Conservation (phyloP, 2,113 vertebrate species). For the Zosterops hypoxanthus region DNA sequence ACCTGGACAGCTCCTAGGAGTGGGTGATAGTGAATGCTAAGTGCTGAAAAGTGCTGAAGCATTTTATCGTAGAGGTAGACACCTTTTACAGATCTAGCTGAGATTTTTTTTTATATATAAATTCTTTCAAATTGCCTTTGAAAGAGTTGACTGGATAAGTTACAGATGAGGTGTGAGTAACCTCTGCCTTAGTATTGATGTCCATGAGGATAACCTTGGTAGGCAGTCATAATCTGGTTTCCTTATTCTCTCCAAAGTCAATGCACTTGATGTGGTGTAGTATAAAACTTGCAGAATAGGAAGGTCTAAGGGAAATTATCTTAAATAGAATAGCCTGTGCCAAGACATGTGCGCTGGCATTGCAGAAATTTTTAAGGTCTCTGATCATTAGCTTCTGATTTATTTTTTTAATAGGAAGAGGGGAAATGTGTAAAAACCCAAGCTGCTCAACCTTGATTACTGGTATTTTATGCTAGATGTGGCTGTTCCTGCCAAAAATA, state of each 20-base stretch:
- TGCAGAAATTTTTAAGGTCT: neutral
- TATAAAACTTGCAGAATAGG: neutral
- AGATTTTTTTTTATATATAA: neutral
- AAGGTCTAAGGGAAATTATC: neutral
- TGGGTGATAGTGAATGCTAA: neutral
- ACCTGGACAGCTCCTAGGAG: neutral
- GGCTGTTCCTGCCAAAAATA: conserved; percentile 23
- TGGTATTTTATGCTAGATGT: conserved; percentile 29
- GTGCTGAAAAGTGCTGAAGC: neutral
- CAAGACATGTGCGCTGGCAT: neutral
- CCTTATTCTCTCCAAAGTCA: neutral
- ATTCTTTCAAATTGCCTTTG: neutral
- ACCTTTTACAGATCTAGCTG: neutral
- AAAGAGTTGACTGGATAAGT: neutral
- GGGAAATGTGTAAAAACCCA: neutral
- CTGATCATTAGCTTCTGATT: neutral
- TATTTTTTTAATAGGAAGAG: neutral
- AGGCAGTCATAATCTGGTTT: neutral
- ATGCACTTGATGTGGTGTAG: neutral
- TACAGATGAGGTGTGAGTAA: neutral
- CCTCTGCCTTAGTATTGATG: neutral
- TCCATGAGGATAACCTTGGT: neutral
- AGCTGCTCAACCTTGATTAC: conserved; percentile 32
- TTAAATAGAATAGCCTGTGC: neutral
- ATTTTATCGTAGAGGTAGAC: neutral